A percentile compares a stretch with the other conserved stretches of the same genome.
Evolutionary conservation across 1,140 invertebrate species (phyloP).

Genomic region (Zaprionus gabonicus): DNA sequence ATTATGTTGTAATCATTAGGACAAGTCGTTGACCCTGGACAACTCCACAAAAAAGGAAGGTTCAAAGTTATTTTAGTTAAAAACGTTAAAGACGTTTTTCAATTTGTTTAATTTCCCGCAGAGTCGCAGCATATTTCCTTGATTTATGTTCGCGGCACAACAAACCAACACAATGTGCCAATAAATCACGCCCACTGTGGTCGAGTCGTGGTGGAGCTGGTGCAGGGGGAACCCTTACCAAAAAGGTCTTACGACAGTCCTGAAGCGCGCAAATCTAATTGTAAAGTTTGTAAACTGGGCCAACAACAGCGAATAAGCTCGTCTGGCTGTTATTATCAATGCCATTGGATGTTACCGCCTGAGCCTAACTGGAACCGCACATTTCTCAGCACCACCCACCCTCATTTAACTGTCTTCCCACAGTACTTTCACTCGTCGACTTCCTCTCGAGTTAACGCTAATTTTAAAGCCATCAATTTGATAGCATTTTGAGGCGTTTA

Average conservation of each 20-base stretch:
- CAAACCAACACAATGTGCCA: constrained; percentile 55
- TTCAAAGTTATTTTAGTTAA: constrained; percentile 19
- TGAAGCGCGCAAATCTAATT: constrained; percentile 69
- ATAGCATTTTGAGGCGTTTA: constrained; percentile 67
- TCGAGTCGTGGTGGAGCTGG: not conserved
- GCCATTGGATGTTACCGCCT: constrained; percentile 34
- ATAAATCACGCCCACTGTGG: constrained; percentile 64
- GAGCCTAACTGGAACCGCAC: constrained; percentile 28
- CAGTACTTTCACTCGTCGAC: not conserved
- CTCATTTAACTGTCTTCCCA: too few species aligned
- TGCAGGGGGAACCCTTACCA: not conserved
- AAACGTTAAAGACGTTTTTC: constrained; percentile 28
- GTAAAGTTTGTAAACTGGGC: constrained; percentile 72
- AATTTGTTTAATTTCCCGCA: constrained; percentile 34
- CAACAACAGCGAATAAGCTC: constrained; percentile 27
- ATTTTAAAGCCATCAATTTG: constrained; percentile 79
- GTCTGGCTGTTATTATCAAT: constrained; percentile 57
- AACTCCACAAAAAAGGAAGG: not conserved
- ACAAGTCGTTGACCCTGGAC: constrained; percentile 24
- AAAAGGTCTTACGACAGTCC: constrained; percentile 40
- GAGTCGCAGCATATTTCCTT: constrained; percentile 61
- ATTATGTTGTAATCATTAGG: constrained; percentile 75
- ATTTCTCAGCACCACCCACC: constrained; percentile 9
- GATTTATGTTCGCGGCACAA: constrained; percentile 61
- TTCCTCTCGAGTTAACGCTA: constrained; percentile 40